Evolutionary conservation across 2,113 vertebrate genomes (phyloP).

Genomic region (Tauraco erythrolophus): DNA sequence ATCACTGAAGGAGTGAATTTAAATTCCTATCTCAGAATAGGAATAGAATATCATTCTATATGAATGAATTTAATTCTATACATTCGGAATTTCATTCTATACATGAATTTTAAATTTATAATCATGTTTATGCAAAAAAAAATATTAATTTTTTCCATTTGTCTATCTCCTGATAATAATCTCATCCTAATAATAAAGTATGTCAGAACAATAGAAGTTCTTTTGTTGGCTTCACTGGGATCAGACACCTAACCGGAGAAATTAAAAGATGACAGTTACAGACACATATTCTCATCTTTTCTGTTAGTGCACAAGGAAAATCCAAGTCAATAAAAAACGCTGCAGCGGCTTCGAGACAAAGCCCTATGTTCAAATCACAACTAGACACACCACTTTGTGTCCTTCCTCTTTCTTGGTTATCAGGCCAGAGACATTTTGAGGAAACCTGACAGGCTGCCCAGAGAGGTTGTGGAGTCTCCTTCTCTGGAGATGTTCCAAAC

Average conservation of each 20-base stretch:
- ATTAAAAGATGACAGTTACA: neutral
- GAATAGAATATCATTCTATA: neutral
- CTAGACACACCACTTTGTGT: neutral
- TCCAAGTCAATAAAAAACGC: neutral
- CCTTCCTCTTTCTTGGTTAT: neutral
- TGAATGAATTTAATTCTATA: too few species aligned
- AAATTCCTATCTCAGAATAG: neutral
- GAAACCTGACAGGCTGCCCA: neutral
- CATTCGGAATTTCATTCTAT: too few species aligned
- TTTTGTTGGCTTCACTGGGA: neutral
- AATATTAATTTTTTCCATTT: neutral
- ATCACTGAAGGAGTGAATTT: neutral
- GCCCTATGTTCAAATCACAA: neutral
- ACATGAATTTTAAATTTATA: neutral
- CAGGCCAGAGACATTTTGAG: neutral
- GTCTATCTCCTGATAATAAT: neutral
- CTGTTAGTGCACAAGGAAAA: neutral
- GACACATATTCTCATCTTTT: neutral
- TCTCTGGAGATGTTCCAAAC: too few species aligned
- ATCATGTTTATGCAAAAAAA: slow-evolving; percentile 37
- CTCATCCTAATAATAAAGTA: neutral
- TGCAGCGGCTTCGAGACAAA: neutral
- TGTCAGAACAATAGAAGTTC: neutral
- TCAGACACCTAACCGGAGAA: neutral
- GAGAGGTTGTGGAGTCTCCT: too few species aligned